Conservation (phyloP, 1,140 invertebrate genomes). For the Hermatobates lingyangjiaoensis region DNA sequence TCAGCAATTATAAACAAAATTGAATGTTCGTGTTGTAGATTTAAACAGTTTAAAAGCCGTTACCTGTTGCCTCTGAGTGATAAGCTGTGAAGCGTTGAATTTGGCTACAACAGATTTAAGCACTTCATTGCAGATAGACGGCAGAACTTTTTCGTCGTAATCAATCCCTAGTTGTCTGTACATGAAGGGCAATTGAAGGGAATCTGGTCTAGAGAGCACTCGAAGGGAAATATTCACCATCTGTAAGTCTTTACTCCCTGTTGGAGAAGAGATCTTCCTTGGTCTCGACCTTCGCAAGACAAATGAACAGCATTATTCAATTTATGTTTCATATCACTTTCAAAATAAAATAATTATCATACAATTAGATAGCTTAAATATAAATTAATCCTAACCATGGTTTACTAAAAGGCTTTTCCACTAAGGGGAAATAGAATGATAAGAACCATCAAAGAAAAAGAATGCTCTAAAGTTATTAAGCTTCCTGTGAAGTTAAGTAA, state of each 20-base stretch:
- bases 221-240: slow-evolving; percentile 98
- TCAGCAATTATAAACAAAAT: too few species aligned
- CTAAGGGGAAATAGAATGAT: too few species aligned
- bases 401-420: too few species aligned
- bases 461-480: too few species aligned
- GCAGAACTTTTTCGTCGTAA: slow-evolving; percentile 81
- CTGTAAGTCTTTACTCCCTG: slow-evolving; percentile 96
- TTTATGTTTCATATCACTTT: too few species aligned
- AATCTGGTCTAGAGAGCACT: slow-evolving; percentile 85
- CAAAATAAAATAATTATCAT: too few species aligned
- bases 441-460: too few species aligned
- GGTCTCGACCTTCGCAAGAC: slow-evolving; percentile 76
- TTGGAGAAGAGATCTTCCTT: slow-evolving; percentile 90
- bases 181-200: slow-evolving; percentile 56
- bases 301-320: too few species aligned
- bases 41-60: not conserved
- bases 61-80: slow-evolving; percentile 94
- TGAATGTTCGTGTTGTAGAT: too few species aligned
- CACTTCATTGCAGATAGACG: slow-evolving; percentile 98
- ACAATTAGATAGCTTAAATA: too few species aligned
- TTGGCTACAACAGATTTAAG: slow-evolving; percentile 98
- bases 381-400: too few species aligned
- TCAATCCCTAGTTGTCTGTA: slow-evolving; percentile 76
- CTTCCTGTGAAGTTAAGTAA: too few species aligned
- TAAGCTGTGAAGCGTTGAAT: slow-evolving; percentile 98